phyloP scores from a whole-genome alignment of 2,113 vertebrate genomes.

The Fregata magnificens region DNA sequence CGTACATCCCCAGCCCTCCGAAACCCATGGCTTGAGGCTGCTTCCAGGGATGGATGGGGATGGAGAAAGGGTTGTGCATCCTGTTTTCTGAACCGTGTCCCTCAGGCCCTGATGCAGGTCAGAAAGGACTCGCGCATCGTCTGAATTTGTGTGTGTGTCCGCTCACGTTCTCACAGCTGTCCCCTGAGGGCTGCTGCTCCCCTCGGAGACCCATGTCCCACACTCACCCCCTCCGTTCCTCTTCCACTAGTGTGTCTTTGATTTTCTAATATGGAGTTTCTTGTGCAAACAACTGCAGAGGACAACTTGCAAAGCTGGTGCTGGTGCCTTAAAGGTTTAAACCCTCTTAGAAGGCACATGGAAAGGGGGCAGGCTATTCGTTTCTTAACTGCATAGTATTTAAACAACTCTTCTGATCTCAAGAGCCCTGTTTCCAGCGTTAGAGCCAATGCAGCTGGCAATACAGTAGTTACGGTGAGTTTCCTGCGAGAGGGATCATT shows the following conservation, averaged over 20 bases:
- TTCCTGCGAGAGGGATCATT: background rate
- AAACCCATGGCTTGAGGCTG: background rate
- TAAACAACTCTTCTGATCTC: background rate
- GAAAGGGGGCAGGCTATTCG: background rate
- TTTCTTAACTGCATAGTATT: background rate
- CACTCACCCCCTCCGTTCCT: background rate
- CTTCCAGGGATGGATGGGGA: background rate
- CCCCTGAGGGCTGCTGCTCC: background rate
- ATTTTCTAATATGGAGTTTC: background rate
- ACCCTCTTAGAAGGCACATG: background rate
- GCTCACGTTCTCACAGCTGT: background rate
- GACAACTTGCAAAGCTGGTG: background rate
- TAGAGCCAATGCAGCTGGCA: background rate
- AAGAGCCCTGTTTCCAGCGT: background rate
- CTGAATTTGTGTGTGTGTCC: background rate
- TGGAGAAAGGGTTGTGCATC: background rate
- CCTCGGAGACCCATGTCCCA: background rate
- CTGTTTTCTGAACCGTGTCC: background rate
- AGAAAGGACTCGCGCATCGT: rapidly evolving
- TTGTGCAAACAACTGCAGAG: background rate
- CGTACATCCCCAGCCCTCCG: rapidly evolving
- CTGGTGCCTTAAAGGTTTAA: background rate
- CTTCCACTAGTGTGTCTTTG: background rate
- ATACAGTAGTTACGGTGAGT: background rate
- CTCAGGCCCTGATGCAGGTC: background rate